A percentile compares a stretch with the other conserved stretches of the same genome.
Evolutionary conservation across 2,888 invertebrate species (phyloP).

Genomic region (Salticus scenicus): DNA sequence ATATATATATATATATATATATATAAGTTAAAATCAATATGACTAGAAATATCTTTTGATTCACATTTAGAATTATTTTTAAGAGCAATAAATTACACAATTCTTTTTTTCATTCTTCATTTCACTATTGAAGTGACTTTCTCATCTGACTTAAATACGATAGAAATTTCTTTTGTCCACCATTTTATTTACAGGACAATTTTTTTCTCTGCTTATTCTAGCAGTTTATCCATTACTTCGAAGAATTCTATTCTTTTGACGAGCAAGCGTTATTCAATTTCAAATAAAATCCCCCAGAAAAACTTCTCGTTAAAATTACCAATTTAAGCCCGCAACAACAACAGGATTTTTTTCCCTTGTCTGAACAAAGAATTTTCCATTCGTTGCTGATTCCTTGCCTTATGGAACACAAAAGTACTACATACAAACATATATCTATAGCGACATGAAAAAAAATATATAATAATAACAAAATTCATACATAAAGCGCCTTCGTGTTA

Average conservation of each 20-base stretch:
- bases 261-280: conserved; percentile 9
- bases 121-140: background rate
- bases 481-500: conserved; percentile 18
- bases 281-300: conserved; percentile 4
- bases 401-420: conserved; percentile 19
- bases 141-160: background rate
- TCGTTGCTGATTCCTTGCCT: conserved; percentile 29
- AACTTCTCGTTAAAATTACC: conserved; percentile 47
- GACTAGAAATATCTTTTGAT: too few species aligned
- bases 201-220: background rate
- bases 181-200: background rate
- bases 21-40: too few species aligned
- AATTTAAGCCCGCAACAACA: conserved; percentile 35
- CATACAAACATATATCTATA: background rate
- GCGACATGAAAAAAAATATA: conserved; percentile 16
- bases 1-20: too few species aligned
- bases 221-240: conserved; percentile 5
- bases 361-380: conserved; percentile 38
- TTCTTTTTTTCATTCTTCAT: too few species aligned
- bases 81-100: too few species aligned
- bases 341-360: conserved; percentile 33
- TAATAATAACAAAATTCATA: conserved; percentile 21
- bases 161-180: background rate
- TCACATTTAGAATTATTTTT: too few species aligned
- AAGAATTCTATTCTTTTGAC: background rate